These are phyloP conservation scores for Chroicocephalus ridibundus DNA, from an alignment of 2,113 vertebrate species.

Conservation along the genomic window DNA sequence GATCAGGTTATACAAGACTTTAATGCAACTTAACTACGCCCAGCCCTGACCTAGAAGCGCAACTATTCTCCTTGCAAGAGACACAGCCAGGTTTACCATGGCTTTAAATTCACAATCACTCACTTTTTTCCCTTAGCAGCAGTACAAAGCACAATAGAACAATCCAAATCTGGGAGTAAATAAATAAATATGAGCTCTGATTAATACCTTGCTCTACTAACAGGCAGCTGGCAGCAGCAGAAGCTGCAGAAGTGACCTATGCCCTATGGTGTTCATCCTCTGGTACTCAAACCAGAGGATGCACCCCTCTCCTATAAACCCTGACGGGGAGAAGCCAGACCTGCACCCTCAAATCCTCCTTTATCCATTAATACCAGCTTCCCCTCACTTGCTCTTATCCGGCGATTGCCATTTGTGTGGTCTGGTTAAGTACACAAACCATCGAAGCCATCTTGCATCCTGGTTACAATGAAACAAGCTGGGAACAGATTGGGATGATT, in stretches of 20 bases:
- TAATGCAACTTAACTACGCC: neutral
- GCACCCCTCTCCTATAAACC: neutral
- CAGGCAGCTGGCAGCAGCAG: neutral
- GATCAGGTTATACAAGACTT: neutral
- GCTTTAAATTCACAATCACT: neutral
- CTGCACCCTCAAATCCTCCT: neutral
- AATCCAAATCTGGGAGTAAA: neutral
- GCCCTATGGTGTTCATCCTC: neutral
- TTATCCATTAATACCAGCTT: neutral
- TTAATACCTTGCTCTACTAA: neutral
- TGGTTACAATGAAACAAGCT: neutral
- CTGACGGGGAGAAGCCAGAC: neutral
- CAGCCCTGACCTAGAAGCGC: slow-evolving; percentile 1
- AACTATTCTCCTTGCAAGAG: neutral
- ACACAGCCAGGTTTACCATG: neutral
- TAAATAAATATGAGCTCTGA: neutral
- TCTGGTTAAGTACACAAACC: neutral
- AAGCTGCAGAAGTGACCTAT: neutral
- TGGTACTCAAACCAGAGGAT: neutral
- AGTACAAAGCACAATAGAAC: neutral
- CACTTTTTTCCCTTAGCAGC: neutral
- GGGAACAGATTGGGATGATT: neutral
- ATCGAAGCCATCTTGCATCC: neutral
- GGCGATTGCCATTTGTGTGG: neutral
- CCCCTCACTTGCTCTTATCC: neutral